Conservation (phyloP, 2,113 vertebrate species). For the Corythaeola cristata region DNA sequence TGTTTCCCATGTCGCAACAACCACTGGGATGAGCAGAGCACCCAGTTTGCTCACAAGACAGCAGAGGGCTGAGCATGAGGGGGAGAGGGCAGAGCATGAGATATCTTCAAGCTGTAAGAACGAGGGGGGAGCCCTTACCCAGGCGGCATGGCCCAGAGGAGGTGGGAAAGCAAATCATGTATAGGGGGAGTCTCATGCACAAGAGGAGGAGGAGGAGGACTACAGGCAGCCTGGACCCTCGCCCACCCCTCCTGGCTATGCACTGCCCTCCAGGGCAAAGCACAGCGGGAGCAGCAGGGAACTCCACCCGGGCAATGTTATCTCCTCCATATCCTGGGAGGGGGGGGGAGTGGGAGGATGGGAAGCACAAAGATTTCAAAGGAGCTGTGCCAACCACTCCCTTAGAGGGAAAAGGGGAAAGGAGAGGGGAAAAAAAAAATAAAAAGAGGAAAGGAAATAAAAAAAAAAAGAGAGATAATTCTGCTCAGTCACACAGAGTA, state of each 20-base stretch:
- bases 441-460: fast-evolving
- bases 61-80: not conserved
- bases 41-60: not conserved
- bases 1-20: not conserved
- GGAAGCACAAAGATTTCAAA: slow-evolving; percentile 22
- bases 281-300: not conserved
- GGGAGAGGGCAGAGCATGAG: not conserved
- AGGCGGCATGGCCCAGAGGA: not conserved
- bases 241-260: not conserved
- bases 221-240: not conserved
- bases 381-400: slow-evolving; percentile 54
- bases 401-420: not conserved
- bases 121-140: not conserved
- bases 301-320: not conserved
- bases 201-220: not conserved
- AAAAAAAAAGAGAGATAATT: not conserved
- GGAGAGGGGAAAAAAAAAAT: too few relatives aligned
- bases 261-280: not conserved
- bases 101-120: not conserved
- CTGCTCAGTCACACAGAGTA: slow-evolving; percentile 59
- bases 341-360: not conserved
- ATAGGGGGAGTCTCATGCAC: fast-evolving
- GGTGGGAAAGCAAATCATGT: not conserved
- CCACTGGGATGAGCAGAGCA: not conserved
- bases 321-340: not conserved